Conservation (phyloP, 2,797 vertebrate species). For the Phrynocephalus vlangalii region DNA sequence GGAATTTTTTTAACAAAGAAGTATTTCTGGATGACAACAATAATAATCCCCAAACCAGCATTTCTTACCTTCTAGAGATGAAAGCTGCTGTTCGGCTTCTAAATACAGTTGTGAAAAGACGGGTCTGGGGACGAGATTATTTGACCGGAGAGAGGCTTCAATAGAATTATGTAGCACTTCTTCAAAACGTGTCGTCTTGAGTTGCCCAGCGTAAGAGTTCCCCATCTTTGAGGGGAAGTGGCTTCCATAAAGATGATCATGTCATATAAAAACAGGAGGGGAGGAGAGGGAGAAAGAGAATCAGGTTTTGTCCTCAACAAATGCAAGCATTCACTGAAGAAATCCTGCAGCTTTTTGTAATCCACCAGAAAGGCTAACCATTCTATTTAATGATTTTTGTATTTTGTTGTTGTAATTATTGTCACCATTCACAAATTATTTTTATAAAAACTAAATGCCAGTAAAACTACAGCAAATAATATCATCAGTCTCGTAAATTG, state of each 20-base stretch:
- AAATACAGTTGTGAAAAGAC: slow-evolving; percentile 96
- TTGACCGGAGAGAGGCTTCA: slow-evolving; percentile 95
- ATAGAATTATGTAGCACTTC: slow-evolving; percentile 97
- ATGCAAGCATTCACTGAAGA: slow-evolving; percentile 36
- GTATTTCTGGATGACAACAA: background rate
- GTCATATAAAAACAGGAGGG: slow-evolving; percentile 1
- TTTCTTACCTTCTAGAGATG: slow-evolving; percentile 82
- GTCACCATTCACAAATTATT: background rate
- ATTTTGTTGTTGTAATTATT: too few species aligned
- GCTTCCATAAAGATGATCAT: background rate
- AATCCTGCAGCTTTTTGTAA: slow-evolving; percentile 68
- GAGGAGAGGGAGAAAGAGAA: background rate
- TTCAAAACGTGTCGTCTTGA: slow-evolving; percentile 93
- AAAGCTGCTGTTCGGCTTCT: slow-evolving; percentile 87
- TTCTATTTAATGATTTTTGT: too few species aligned
- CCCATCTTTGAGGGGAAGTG: slow-evolving; percentile 85
- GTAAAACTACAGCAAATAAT: background rate
- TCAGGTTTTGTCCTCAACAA: slow-evolving; percentile 31
- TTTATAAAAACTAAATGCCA: too few species aligned
- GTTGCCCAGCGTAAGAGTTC: slow-evolving; percentile 95
- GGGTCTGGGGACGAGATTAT: slow-evolving; percentile 89
- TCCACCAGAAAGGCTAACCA: slow-evolving; percentile 38
- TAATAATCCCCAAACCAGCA: slow-evolving; percentile 6
- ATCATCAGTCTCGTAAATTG: background rate
- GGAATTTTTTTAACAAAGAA: too few species aligned